These are phyloP conservation scores for Drosophila pseudoobscura DNA, from an alignment of 1,140 invertebrate genomes.

Conservation along the genomic window DNA sequence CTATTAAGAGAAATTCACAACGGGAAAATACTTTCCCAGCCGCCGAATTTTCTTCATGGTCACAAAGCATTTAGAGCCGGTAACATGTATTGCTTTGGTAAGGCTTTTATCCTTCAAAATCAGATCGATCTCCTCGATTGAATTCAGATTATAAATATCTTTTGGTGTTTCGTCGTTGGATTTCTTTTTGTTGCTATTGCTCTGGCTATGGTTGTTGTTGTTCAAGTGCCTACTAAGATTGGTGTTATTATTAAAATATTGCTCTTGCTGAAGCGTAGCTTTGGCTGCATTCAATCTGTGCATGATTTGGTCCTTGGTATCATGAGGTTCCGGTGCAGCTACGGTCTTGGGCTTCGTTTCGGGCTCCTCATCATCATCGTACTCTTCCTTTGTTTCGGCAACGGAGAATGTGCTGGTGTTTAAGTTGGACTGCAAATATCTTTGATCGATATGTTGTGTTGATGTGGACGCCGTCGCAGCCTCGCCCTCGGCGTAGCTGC, in stretches of 20 bases:
- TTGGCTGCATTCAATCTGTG: constrained; percentile 74
- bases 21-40: constrained; percentile 87
- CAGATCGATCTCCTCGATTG: constrained; percentile 83
- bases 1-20: constrained; percentile 83
- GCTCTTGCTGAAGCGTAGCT: constrained; percentile 75
- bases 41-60: constrained; percentile 85
- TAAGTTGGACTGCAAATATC: constrained; percentile 72
- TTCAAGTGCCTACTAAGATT: constrained; percentile 58
- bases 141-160: constrained; percentile 80
- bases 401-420: constrained; percentile 74
- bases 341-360: neutral
- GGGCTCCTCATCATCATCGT: constrained; percentile 65
- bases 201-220: constrained; percentile 39
- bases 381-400: constrained; percentile 76
- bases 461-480: constrained; percentile 40
- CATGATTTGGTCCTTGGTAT: constrained; percentile 77
- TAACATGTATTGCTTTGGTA: constrained; percentile 82
- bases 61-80: constrained; percentile 83
- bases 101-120: constrained; percentile 82
- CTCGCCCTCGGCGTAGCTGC: constrained; percentile 57
- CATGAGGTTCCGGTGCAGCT: neutral
- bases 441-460: constrained; percentile 69
- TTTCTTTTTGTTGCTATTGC: constrained; percentile 52
- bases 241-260: constrained; percentile 72
- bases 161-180: constrained; percentile 81